phyloP scores from a whole-genome alignment of 2,113 vertebrate species.

The Bubo bubo region DNA sequence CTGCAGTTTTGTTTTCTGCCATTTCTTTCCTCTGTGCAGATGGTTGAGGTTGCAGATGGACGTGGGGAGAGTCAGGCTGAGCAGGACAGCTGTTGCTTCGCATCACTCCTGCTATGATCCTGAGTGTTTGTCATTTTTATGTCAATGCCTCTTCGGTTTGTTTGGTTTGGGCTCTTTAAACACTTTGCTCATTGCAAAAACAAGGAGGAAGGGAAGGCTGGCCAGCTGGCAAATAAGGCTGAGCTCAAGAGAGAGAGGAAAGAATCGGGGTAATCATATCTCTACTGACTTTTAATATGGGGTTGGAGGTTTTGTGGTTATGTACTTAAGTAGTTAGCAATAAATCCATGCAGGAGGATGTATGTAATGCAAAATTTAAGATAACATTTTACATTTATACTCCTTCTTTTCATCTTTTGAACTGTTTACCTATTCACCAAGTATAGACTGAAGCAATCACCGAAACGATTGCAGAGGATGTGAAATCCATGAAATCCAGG shows the following conservation, averaged over 20 bases:
- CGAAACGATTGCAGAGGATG: background rate
- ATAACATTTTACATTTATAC: background rate
- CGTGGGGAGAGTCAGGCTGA: background rate
- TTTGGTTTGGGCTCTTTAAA: background rate
- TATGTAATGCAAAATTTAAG: background rate
- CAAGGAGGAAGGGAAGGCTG: background rate
- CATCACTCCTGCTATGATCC: background rate
- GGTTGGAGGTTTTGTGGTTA: background rate
- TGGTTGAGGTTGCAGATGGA: background rate
- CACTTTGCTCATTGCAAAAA: background rate
- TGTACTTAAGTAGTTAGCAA: background rate
- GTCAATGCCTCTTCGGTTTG: background rate
- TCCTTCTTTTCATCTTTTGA: background rate
- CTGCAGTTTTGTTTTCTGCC: background rate
- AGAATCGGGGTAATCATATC: background rate
- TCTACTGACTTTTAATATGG: background rate
- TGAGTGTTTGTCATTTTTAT: background rate
- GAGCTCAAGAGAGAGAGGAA: background rate
- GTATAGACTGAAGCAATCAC: background rate
- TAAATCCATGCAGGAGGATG: background rate
- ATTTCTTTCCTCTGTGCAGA: background rate
- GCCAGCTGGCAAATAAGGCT: background rate
- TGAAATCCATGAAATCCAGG: background rate
- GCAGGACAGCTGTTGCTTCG: background rate
- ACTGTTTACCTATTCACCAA: background rate